phyloP scores from a whole-genome alignment of 2,113 vertebrate genomes.

The Tachysurus vachellii region DNA sequence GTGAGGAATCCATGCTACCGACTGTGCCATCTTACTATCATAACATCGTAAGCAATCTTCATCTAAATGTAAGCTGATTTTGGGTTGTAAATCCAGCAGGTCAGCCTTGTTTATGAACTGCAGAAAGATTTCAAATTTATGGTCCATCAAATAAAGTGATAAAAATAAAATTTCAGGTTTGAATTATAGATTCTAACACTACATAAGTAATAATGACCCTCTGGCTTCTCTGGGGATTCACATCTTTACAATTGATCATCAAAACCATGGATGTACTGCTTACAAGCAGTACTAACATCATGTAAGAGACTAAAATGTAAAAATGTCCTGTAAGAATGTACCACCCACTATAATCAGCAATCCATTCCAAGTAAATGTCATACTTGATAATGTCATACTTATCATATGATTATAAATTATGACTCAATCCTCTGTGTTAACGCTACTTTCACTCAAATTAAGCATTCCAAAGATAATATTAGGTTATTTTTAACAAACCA shows the following conservation, averaged over 20 bases:
- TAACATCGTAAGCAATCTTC: not conserved
- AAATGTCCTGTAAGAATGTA: not conserved
- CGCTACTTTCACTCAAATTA: not conserved
- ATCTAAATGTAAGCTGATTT: not conserved
- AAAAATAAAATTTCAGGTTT: not conserved
- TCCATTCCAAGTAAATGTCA: not conserved
- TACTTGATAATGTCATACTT: not conserved
- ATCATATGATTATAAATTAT: not conserved
- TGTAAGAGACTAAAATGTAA: not conserved
- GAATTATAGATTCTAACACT: not conserved
- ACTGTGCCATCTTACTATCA: not conserved
- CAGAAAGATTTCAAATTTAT: not conserved
- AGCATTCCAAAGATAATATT: not conserved
- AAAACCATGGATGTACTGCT: not conserved
- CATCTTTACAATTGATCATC: not conserved
- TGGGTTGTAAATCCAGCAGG: conserved; percentile 1
- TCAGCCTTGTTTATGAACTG: conserved; percentile 8
- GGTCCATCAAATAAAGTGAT: not conserved
- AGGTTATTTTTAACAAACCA: not conserved
- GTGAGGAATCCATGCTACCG: not conserved
- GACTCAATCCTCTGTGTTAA: not conserved
- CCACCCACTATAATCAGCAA: not conserved
- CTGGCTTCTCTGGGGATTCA: not conserved
- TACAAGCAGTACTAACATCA: not conserved
- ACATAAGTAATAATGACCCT: not conserved